Evolutionary conservation across 2,888 invertebrate genomes (phyloP), one percentile per base, ranked within the genome.

Genomic region (Oasisia sp.): DNA sequence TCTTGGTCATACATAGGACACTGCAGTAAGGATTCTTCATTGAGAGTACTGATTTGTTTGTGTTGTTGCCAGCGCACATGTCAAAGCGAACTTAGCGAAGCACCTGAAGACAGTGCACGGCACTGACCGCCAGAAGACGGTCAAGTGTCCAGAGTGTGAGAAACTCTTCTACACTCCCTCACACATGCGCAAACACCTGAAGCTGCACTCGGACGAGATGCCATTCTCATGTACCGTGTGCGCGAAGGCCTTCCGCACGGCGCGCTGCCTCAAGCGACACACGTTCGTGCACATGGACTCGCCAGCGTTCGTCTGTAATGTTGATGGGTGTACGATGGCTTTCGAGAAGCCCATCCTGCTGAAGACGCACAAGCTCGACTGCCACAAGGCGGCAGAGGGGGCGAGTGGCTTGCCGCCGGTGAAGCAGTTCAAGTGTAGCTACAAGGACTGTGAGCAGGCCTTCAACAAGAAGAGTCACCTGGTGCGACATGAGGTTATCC

Each of bases 381-480:
- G 94, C 91, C 96, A 96, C 93, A 94, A 95, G 91, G 93, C 95
- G 91, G 94, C 94, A 50, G 74, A 74, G 2, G 74, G 74, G 14
- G 89, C 74, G 89, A 11, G 9, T 56, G 91, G 56, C 38, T 89
- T 27, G 38, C 50, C 91, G 19, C 91, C 56, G 5, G 38, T 44
- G 38, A 38, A n/a, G 14, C 92, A 93, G 45, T 95, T 95, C 32
- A 95, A 95, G 91, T 96, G 96, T 93, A 92, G 94, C 32, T 94
- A 95, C 92, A 95, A 95, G 89, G 95, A 95, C 50, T 96, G 96
- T 94, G 94, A 93, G 9, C 95, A 95, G 93, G 95, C 95, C 91
- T 96, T 96, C 94, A 95, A 95, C 94, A 95, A 95, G 93, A 95
- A 95, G 92, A 95, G 95, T 92, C 95, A 96, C 93, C 94, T 96